These are phyloP conservation scores for Archilochus colubris DNA, from an alignment of 2,113 vertebrate species.

Conservation along the genomic window DNA sequence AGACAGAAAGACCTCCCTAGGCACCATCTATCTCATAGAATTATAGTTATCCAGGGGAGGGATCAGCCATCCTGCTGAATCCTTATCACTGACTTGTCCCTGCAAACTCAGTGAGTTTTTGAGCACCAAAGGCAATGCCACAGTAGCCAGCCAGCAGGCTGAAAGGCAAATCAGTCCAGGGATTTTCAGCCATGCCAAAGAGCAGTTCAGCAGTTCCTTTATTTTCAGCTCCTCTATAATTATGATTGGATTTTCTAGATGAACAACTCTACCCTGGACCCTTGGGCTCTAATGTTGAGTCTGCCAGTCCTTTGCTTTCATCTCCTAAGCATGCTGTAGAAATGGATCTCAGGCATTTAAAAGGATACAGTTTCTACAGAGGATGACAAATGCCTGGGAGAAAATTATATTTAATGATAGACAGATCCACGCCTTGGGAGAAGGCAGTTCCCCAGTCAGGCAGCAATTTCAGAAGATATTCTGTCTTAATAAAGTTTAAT, in stretches of 20 bases:
- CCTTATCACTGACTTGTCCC: not conserved
- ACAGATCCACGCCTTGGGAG: not conserved
- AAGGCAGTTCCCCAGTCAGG: not conserved
- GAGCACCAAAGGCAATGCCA: not conserved
- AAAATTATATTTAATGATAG: not conserved
- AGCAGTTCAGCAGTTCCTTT: not conserved
- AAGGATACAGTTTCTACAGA: not conserved
- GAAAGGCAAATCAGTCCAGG: not conserved
- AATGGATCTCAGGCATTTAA: not conserved
- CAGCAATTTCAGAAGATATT: not conserved
- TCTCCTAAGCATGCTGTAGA: not conserved
- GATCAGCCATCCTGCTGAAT: not conserved
- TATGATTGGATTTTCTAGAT: not conserved
- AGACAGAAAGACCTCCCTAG: not conserved
- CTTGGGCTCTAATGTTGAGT: not conserved
- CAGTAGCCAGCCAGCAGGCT: not conserved
- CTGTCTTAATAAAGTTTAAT: not conserved
- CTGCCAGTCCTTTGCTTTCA: not conserved
- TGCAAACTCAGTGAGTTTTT: not conserved
- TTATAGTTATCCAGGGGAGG: not conserved
- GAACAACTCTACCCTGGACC: not conserved
- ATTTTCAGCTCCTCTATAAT: not conserved
- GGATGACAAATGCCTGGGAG: not conserved
- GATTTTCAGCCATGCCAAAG: fast-evolving
- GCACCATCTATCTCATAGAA: not conserved